Conservation (phyloP, 2,888 invertebrate genomes). For the Escarpia spicata region DNA sequence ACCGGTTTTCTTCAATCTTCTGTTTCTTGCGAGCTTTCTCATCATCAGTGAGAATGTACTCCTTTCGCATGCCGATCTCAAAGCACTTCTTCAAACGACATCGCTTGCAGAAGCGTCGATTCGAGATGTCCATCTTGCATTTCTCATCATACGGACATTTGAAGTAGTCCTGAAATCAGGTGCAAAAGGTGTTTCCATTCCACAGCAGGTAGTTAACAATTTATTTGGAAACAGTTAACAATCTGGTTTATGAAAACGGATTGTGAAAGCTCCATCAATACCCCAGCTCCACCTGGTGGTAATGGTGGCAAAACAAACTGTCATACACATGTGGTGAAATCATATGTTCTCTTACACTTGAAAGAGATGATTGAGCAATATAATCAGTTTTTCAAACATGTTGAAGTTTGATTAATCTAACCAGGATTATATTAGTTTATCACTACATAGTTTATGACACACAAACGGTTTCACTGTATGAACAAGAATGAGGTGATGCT, state of each 20-base stretch:
- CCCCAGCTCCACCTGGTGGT: neutral
- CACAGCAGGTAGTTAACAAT: neutral
- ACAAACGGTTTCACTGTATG: neutral
- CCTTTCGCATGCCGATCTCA: conserved; percentile 95
- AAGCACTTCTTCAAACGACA: conserved; percentile 95
- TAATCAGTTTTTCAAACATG: neutral
- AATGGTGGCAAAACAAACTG: neutral
- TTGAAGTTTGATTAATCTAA: neutral
- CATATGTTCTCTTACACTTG: neutral
- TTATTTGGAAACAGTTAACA: neutral
- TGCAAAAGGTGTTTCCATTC: neutral
- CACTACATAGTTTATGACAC: neutral
- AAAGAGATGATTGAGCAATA: neutral
- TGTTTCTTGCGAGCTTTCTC: conserved; percentile 79
- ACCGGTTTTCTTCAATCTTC: conserved; percentile 90
- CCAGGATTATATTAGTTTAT: no score
- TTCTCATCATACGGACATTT: conserved; percentile 93
- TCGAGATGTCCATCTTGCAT: conserved; percentile 91
- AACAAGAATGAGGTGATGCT: neutral
- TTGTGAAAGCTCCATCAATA: neutral
- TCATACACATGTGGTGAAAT: neutral
- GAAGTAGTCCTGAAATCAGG: conserved; percentile 69
- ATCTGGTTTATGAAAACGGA: neutral
- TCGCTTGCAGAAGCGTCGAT: conserved; percentile 94
- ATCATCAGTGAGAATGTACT: conserved; percentile 96